Conservation (phyloP, 2,797 vertebrate species). For the Danionella dracula region DNA sequence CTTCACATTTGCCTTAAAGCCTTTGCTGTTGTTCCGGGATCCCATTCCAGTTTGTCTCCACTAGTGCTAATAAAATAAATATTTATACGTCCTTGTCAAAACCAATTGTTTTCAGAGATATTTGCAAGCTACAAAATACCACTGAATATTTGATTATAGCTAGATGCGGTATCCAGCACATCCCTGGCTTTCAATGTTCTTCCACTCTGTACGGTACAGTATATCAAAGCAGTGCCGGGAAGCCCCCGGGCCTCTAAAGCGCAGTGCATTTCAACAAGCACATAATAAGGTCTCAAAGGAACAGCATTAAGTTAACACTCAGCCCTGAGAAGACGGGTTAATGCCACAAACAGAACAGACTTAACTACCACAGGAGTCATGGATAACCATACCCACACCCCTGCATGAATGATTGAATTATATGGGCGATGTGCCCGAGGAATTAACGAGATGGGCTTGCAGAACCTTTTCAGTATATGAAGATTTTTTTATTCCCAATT, state of each 20-base stretch:
- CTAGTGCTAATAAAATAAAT: background rate
- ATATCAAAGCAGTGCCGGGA: background rate
- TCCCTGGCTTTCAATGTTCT: background rate
- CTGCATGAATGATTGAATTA: conserved; percentile 34
- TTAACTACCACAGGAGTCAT: conserved; percentile 17
- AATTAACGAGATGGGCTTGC: conserved; percentile 27
- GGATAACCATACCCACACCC: conserved; percentile 4
- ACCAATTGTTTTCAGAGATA: background rate
- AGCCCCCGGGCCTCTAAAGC: background rate
- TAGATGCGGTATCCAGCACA: background rate
- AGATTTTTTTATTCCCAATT: conserved; percentile 14
- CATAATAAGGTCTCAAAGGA: conserved; percentile 19
- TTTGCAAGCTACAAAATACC: background rate
- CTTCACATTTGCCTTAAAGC: background rate
- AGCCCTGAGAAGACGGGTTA: conserved; percentile 7
- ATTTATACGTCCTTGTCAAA: background rate
- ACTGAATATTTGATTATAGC: background rate
- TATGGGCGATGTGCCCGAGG: conserved; percentile 29
- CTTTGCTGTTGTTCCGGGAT: background rate
- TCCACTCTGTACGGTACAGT: background rate
- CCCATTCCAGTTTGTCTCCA: background rate
- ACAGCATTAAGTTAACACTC: background rate
- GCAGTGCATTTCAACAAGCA: conserved; percentile 7
- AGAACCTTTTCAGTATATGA: conserved; percentile 34
- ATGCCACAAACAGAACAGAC: conserved; percentile 8